Percentiles rank a stretch among this genome's conserved stretches.
Conservation (phyloP, 2,888 invertebrate species). For the Drosophila merina region DNA sequence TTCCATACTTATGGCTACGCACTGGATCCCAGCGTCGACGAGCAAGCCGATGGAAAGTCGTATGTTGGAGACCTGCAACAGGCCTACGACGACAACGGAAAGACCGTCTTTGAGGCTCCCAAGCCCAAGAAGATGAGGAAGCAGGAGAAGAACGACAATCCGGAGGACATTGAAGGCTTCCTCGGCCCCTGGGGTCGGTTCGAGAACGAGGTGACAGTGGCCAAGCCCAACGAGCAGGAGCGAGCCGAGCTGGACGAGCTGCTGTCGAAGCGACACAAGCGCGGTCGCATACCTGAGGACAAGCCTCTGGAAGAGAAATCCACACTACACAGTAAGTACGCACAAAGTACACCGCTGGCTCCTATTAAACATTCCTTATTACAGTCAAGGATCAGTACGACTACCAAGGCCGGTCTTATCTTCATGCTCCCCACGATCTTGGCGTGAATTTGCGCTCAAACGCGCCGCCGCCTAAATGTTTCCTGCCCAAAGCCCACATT, state of each 20-base stretch:
- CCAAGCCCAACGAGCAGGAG: constrained; percentile 96
- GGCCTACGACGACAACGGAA: constrained; percentile 90
- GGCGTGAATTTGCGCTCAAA: constrained; percentile 94
- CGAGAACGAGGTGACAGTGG: constrained; percentile 93
- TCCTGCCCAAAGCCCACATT: constrained; percentile 97
- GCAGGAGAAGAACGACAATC: constrained; percentile 93
- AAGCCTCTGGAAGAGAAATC: constrained; percentile 98
- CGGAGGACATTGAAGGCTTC: constrained; percentile 96
- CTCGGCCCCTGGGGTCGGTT: constrained; percentile 99
- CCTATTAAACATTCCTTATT: not conserved
- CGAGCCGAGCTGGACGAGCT: constrained; percentile 97
- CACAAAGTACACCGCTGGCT: not conserved
- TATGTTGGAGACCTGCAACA: constrained; percentile 87
- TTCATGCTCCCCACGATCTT: constrained; percentile 96
- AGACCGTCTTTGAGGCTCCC: constrained; percentile 95
- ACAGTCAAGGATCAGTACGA: constrained; percentile 96
- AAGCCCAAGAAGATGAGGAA: constrained; percentile 92
- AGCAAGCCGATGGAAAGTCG: constrained; percentile 84
- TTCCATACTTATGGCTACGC: constrained; percentile 98
- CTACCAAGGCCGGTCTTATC: constrained; percentile 98
- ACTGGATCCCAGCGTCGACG: constrained; percentile 94
- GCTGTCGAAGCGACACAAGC: constrained; percentile 94
- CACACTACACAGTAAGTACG: constrained; percentile 92
- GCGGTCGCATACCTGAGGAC: constrained; percentile 93
- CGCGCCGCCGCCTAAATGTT: constrained; percentile 96